Evolutionary conservation across 1,140 invertebrate species (phyloP).

Genomic region (Gryon sp.): DNA sequence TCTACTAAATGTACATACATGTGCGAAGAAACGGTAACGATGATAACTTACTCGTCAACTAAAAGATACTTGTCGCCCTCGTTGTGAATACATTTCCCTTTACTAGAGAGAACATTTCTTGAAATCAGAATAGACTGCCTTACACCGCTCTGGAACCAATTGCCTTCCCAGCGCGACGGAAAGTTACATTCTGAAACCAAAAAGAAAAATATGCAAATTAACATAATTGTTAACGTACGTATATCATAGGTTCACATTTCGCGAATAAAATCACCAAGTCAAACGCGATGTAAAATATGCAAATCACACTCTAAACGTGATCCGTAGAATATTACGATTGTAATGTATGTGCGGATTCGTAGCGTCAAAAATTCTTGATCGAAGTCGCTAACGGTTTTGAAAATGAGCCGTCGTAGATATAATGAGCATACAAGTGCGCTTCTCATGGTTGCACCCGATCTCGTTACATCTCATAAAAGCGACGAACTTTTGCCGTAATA

Average conservation of each 20-base stretch:
- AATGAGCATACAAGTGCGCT: conserved; percentile 48
- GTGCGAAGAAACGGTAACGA: background rate
- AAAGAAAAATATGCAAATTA: conserved; percentile 44
- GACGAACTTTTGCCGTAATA: conserved; percentile 60
- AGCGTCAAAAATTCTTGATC: conserved; percentile 37
- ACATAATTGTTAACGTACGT: conserved; percentile 37
- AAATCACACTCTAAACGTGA: conserved; percentile 13
- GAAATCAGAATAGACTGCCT: conserved; percentile 89
- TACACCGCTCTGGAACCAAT: conserved; percentile 92
- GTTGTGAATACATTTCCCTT: conserved; percentile 87
- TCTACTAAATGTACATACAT: no score
- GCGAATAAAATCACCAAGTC: conserved; percentile 21
- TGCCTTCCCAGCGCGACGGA: conserved; percentile 88
- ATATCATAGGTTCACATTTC: conserved; percentile 14
- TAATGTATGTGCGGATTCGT: conserved; percentile 12
- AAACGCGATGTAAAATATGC: conserved; percentile 25
- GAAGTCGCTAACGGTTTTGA: conserved; percentile 53
- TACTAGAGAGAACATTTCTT: conserved; percentile 87
- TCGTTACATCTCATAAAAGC: conserved; percentile 62
- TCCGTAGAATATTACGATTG: conserved; percentile 14
- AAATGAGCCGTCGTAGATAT: conserved; percentile 57
- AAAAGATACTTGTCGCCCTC: conserved; percentile 92
- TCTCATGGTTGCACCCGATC: conserved; percentile 55
- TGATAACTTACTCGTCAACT: conserved; percentile 87
- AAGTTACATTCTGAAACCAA: conserved; percentile 85